These are phyloP conservation scores for Falco rusticolus DNA, from an alignment of 2,797 vertebrate species.

Conservation along the genomic window DNA sequence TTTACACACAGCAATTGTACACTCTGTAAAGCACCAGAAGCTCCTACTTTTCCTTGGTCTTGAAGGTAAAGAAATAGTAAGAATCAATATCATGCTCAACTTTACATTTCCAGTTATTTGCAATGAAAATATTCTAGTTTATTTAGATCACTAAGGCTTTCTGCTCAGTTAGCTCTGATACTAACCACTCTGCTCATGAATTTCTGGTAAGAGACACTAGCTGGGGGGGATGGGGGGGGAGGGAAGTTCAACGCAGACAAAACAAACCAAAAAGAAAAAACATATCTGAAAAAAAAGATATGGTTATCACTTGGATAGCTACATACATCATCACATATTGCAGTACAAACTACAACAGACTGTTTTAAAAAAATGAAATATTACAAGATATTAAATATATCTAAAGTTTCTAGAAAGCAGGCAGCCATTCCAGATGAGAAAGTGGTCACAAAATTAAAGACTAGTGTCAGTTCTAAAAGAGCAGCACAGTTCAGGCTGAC, in stretches of 20 bases:
- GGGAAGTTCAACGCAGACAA: neutral
- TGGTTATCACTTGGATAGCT: neutral
- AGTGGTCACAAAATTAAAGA: neutral
- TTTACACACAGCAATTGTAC: neutral
- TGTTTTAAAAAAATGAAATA: neutral
- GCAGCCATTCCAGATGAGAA: neutral
- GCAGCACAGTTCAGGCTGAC: neutral
- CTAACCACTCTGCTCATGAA: neutral
- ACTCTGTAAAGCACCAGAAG: neutral
- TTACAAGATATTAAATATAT: neutral
- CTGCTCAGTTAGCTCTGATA: neutral
- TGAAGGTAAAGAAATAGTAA: neutral
- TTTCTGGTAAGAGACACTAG: neutral
- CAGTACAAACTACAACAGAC: neutral
- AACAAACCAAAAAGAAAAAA: neutral
- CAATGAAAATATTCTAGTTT: neutral
- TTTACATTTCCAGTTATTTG: neutral
- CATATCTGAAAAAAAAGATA: neutral
- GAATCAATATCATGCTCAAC: neutral
- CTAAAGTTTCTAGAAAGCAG: neutral
- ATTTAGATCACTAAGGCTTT: neutral
- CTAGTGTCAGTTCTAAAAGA: neutral
- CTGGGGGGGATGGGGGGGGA: neutral
- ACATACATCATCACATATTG: neutral
- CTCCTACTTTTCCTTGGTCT: neutral